A percentile compares a stretch with the other conserved stretches of the same genome.
Conservation (phyloP, 2,888 invertebrate genomes). For the Netelia fuscicornis region DNA sequence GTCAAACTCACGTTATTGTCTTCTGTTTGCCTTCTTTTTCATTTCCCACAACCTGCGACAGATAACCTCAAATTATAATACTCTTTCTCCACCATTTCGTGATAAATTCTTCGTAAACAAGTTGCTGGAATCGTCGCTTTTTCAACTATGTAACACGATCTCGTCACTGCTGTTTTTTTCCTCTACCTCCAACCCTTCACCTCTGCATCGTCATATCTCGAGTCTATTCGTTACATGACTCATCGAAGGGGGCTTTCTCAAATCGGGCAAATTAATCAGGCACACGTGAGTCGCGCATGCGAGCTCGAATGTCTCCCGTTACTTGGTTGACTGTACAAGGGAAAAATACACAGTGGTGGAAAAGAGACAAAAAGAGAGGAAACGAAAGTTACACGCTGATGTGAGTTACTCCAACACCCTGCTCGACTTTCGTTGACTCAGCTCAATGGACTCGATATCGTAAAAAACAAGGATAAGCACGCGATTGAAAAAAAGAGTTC, state of each 20-base stretch:
- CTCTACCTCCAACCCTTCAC: not conserved
- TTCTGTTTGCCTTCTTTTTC: constrained; percentile 16
- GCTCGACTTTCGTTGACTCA: constrained; percentile 18
- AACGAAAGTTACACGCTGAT: not conserved
- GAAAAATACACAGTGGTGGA: not conserved
- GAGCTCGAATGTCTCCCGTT: not conserved
- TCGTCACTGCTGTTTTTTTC: constrained; percentile 8
- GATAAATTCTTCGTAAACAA: constrained; percentile 19
- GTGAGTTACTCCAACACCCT: not conserved
- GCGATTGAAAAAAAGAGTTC: not conserved
- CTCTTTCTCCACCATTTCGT: not conserved
- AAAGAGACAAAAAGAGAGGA: not conserved
- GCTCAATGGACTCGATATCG: constrained; percentile 7
- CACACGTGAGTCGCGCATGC: constrained; percentile 45
- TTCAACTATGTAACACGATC: constrained; percentile 30
- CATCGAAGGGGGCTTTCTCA: constrained; percentile 50
- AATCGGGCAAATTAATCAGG: constrained; percentile 59
- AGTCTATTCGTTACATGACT: constrained; percentile 52
- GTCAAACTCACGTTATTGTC: not conserved
- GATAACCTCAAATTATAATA: constrained; percentile 42
- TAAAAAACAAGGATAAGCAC: constrained; percentile 16
- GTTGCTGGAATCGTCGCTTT: constrained; percentile 20
- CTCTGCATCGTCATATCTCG: constrained; percentile 23
- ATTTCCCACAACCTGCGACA: constrained; percentile 40
- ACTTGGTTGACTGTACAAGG: not conserved